Evolutionary conservation across 1,140 invertebrate species (phyloP).

Genomic region (Hetaerina americana): DNA sequence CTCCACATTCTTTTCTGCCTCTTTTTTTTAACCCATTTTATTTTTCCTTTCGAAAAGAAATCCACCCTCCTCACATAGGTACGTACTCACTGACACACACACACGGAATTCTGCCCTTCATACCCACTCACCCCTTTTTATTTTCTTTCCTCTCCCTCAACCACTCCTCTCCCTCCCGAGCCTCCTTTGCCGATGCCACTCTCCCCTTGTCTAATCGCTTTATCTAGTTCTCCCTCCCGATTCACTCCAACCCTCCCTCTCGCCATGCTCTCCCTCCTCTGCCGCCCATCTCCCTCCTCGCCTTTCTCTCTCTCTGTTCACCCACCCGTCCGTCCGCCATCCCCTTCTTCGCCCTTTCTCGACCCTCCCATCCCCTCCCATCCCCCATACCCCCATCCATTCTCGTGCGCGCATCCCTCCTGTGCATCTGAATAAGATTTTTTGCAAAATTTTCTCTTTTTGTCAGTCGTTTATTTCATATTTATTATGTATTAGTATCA

Average conservation of each 20-base stretch:
- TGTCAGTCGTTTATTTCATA: too few relatives aligned
- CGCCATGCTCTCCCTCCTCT: not conserved
- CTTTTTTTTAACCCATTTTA: not conserved
- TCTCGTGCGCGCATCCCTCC: too few relatives aligned
- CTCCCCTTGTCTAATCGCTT: not conserved
- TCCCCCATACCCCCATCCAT: not conserved
- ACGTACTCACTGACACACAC: too few relatives aligned
- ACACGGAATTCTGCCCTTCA: not conserved
- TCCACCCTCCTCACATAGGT: not conserved
- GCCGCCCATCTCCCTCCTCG: not conserved
- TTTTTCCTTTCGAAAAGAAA: not conserved
- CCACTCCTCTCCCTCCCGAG: not conserved
- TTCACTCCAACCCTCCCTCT: not conserved
- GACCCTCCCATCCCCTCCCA: not conserved
- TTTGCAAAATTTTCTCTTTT: too few relatives aligned
- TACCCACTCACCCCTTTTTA: not conserved
- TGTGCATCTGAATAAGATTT: too few relatives aligned
- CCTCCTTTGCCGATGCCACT: not conserved
- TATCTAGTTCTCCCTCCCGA: not conserved
- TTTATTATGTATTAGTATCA: too few relatives aligned
- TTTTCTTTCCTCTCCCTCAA: not conserved
- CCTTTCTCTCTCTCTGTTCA: not conserved
- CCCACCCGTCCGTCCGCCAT: not conserved
- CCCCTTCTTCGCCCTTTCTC: not conserved
- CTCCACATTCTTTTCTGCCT: not conserved